Conservation (phyloP, 2,113 vertebrate species). For the Tachysurus fulvidraco region DNA sequence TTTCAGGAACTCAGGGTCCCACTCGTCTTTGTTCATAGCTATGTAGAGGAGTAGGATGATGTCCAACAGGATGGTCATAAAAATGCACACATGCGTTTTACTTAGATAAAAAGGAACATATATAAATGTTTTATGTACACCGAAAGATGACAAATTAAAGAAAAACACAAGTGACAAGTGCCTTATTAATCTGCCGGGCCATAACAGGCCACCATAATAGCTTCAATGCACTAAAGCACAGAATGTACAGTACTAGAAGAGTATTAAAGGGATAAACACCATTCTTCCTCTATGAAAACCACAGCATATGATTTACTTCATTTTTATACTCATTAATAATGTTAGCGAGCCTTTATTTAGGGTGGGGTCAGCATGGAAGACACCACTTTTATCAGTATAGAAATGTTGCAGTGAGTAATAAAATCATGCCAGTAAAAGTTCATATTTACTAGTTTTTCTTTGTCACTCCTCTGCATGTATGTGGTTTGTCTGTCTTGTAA, state of each 20-base stretch:
- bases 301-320: not conserved
- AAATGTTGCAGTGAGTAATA: not conserved
- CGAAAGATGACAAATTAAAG: not conserved
- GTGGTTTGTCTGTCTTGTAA: not conserved
- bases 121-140: not conserved
- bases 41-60: constrained; percentile 35
- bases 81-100: not conserved
- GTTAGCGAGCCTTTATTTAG: not conserved
- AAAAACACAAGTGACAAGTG: not conserved
- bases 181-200: not conserved
- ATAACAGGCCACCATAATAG: not conserved
- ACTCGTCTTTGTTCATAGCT: constrained; percentile 93
- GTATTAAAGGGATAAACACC: not conserved
- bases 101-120: not conserved
- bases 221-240: not conserved
- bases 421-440: not conserved
- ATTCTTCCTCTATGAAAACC: not conserved
- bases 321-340: not conserved
- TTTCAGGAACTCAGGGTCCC: constrained; percentile 97
- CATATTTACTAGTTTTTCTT: not conserved
- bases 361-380: not conserved
- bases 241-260: not conserved
- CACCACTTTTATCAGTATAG: not conserved
- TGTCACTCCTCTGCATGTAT: not conserved
- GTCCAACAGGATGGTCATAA: not conserved